Percentiles rank a stretch among this genome's conserved stretches.
These are phyloP conservation scores for Myrmophylax atrothorax DNA, from an alignment of 2,113 vertebrate species.

Conservation along the genomic window DNA sequence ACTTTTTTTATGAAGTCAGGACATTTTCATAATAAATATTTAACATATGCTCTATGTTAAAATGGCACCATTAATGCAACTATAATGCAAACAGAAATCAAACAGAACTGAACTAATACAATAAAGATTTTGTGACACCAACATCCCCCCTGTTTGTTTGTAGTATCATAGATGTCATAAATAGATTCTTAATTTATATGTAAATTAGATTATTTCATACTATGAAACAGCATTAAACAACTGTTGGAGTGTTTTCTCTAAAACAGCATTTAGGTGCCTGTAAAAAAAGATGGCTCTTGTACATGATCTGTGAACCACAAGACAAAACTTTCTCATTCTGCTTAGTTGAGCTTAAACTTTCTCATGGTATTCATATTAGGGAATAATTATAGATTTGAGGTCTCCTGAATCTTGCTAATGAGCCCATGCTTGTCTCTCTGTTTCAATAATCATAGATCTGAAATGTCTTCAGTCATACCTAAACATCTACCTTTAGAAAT, in stretches of 20 bases:
- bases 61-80: background rate
- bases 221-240: background rate
- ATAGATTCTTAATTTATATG: constrained; percentile 8
- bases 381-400: background rate
- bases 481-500: background rate
- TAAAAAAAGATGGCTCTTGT: background rate
- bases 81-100: background rate
- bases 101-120: background rate
- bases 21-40: background rate
- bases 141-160: background rate
- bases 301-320: background rate
- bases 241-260: background rate
- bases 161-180: background rate
- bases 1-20: background rate
- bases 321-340: background rate
- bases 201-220: background rate
- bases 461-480: background rate
- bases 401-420: background rate
- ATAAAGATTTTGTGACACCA: background rate
- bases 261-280: background rate
- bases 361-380: background rate
- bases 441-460: background rate
- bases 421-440: background rate
- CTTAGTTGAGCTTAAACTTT: background rate
- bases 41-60: background rate